phyloP scores from a whole-genome alignment of 2,113 vertebrate genomes.

The Protobothrops flavoviridis region DNA sequence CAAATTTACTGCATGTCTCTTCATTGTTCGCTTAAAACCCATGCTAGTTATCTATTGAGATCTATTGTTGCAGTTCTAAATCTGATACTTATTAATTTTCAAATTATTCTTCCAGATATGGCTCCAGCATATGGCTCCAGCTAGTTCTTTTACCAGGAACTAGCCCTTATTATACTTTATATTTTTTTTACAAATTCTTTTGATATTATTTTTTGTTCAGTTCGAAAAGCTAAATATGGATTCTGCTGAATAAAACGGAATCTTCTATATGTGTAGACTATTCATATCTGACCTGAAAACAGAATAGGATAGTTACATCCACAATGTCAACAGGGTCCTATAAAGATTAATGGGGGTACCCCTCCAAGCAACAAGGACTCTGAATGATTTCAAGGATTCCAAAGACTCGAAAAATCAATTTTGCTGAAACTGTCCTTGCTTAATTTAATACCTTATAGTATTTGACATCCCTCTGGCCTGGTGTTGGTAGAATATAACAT shows the following conservation, averaged over 20 bases:
- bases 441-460: slow-evolving; percentile 70
- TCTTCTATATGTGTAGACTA: slow-evolving; percentile 31
- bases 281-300: slow-evolving; percentile 46
- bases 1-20: not conserved
- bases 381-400: slow-evolving; percentile 74
- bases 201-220: slow-evolving; percentile 48
- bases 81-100: slow-evolving; percentile 46
- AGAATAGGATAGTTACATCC: slow-evolving; percentile 48
- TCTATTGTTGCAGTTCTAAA: slow-evolving; percentile 22
- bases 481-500: slow-evolving; percentile 33
- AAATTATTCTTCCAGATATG: slow-evolving; percentile 20
- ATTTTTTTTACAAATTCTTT: slow-evolving; percentile 53
- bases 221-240: slow-evolving; percentile 50
- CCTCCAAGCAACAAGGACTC: slow-evolving; percentile 70
- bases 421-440: slow-evolving; percentile 72
- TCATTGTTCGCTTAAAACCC: slow-evolving; percentile 4
- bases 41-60: slow-evolving; percentile 21
- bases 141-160: slow-evolving; percentile 22
- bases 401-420: slow-evolving; percentile 76
- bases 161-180: slow-evolving; percentile 37
- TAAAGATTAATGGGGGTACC: slow-evolving; percentile 76
- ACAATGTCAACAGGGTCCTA: slow-evolving; percentile 60
- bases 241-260: slow-evolving; percentile 52
- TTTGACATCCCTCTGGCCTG: slow-evolving; percentile 59
- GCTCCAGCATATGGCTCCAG: too few species aligned